Conservation (phyloP, 2,888 invertebrate species). For the Strigamia maritima region DNA sequence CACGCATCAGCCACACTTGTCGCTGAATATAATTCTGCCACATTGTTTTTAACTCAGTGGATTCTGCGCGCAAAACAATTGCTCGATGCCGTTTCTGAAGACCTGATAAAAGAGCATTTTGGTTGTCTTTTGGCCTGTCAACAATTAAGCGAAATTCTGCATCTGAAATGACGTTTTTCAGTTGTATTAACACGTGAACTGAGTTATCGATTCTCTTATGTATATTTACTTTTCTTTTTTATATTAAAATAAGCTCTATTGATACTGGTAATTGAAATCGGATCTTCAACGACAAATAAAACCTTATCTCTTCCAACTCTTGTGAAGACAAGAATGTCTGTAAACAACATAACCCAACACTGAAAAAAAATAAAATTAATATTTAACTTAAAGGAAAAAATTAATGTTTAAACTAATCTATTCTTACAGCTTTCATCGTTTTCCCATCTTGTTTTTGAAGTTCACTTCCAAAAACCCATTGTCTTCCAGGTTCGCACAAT, state of each 20-base stretch:
- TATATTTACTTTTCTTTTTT: slow-evolving; percentile 63
- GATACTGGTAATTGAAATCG: slow-evolving; percentile 71
- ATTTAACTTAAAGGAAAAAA: too few species aligned
- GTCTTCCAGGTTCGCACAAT: slow-evolving; percentile 74
- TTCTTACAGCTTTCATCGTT: slow-evolving; percentile 59
- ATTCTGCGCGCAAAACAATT: slow-evolving; percentile 73
- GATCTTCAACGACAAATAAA: slow-evolving; percentile 82
- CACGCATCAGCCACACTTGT: slow-evolving; percentile 64
- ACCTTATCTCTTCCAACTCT: slow-evolving; percentile 82
- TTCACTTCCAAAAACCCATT: slow-evolving; percentile 87
- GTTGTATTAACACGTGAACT: background rate
- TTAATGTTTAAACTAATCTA: background rate
- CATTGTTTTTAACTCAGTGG: slow-evolving; percentile 78
- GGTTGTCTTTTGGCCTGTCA: slow-evolving; percentile 40
- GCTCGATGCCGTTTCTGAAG: slow-evolving; percentile 62
- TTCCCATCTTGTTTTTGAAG: slow-evolving; percentile 77
- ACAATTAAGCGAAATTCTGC: slow-evolving; percentile 79
- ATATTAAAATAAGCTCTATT: slow-evolving; percentile 81
- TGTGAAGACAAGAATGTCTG: slow-evolving; percentile 78
- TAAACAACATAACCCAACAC: slow-evolving; percentile 80
- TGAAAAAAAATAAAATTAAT: slow-evolving; percentile 52
- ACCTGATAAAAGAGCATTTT: slow-evolving; percentile 32
- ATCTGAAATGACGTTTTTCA: slow-evolving; percentile 56
- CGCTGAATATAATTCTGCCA: slow-evolving; percentile 85
- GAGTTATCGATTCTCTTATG: background rate